phyloP scores from a whole-genome alignment of 1,140 invertebrate species.

The Acromyrmex echinatior region DNA sequence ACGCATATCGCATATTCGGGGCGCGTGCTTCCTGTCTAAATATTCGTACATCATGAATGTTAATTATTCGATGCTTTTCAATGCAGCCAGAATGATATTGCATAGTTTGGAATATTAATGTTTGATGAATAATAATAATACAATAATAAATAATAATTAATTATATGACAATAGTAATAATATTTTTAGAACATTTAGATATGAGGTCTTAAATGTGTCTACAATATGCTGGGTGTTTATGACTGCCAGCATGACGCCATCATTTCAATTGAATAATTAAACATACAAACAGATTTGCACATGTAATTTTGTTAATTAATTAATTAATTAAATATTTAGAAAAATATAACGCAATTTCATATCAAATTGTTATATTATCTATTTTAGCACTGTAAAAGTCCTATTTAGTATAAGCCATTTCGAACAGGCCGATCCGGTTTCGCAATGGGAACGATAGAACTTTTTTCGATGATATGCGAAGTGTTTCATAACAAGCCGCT shows the following conservation, averaged over 20 bases:
- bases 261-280: background rate
- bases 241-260: background rate
- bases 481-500: slow-evolving; percentile 11
- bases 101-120: background rate
- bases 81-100: background rate
- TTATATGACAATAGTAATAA: background rate
- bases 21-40: background rate
- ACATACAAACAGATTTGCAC: background rate
- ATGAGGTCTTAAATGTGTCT: background rate
- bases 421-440: slow-evolving; percentile 28
- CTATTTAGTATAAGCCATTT: slow-evolving; percentile 16
- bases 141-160: background rate
- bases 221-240: background rate
- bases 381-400: background rate
- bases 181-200: background rate
- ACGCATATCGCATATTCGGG: background rate
- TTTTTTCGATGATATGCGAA: background rate
- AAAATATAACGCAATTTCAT: background rate
- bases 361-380: background rate
- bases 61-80: background rate
- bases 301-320: background rate
- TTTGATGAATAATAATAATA: background rate
- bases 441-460: slow-evolving; percentile 9
- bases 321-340: background rate
- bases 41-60: background rate